Conservation (phyloP, 1,140 invertebrate species). For the Diorhabda elongata region DNA sequence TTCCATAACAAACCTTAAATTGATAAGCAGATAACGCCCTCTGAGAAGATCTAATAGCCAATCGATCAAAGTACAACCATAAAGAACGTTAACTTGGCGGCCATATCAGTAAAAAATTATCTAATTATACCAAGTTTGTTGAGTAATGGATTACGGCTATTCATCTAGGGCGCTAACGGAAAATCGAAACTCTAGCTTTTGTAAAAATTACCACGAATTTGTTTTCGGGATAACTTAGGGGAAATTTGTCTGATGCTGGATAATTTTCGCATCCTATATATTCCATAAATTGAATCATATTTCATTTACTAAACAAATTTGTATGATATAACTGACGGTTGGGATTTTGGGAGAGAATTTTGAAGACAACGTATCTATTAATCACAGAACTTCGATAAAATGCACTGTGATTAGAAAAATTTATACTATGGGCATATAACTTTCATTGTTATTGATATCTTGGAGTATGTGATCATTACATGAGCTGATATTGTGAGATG, state of each 20-base stretch:
- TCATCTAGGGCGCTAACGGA: constrained; percentile 17
- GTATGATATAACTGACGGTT: background rate
- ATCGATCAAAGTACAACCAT: constrained; percentile 16
- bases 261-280: background rate
- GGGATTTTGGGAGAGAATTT: no score
- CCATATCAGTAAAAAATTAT: constrained; percentile 22
- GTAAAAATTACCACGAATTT: constrained; percentile 19
- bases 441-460: no score
- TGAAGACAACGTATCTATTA: no score
- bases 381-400: no score
- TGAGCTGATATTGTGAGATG: no score
- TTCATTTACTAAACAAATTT: background rate
- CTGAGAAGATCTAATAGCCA: constrained; percentile 12
- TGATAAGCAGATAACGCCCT: constrained; percentile 13
- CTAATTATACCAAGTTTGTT: constrained; percentile 18
- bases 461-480: no score
- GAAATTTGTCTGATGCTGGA: constrained; percentile 8
- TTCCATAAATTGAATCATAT: background rate
- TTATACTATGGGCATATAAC: no score
- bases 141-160: constrained; percentile 18
- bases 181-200: constrained; percentile 18
- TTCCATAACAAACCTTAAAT: constrained; percentile 16
- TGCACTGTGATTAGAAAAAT: no score
- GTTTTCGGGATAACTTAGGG: constrained; percentile 12
- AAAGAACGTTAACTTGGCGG: constrained; percentile 18